phyloP scores from a whole-genome alignment of 2,888 invertebrate species.

The Dinocampus coccinellae region DNA sequence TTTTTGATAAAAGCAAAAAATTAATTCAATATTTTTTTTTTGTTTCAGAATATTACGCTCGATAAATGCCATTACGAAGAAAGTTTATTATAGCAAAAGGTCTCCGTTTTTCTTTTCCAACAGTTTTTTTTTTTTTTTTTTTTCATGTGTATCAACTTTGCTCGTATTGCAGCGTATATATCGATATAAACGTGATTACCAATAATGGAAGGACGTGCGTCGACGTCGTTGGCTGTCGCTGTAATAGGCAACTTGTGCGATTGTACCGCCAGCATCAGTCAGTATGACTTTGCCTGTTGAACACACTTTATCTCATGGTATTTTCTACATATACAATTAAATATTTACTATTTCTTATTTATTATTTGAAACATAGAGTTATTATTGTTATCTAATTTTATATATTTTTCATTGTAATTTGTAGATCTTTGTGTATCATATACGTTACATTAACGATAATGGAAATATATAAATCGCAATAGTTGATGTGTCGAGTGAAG shows the following conservation, averaged over 20 bases:
- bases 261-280: neutral
- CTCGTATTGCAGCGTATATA: neutral
- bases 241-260: neutral
- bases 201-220: constrained; percentile 3
- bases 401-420: neutral
- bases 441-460: neutral
- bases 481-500: neutral
- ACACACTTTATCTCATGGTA: neutral
- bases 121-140: too few species aligned
- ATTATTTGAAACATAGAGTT: too few species aligned
- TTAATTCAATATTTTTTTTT: neutral
- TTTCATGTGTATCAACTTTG: too few species aligned
- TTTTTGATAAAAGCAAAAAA: neutral
- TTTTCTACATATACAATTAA: neutral
- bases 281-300: neutral
- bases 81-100: neutral
- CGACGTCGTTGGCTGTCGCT: neutral
- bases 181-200: constrained; percentile 3
- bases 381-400: too few species aligned
- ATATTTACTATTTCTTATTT: too few species aligned
- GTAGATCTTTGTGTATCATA: neutral
- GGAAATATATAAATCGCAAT: neutral
- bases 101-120: neutral
- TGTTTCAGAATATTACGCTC: neutral
- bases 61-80: neutral